These are phyloP conservation scores for Jaculus jaculus DNA, from an alignment of 2,113 vertebrate genomes.

Conservation along the genomic window DNA sequence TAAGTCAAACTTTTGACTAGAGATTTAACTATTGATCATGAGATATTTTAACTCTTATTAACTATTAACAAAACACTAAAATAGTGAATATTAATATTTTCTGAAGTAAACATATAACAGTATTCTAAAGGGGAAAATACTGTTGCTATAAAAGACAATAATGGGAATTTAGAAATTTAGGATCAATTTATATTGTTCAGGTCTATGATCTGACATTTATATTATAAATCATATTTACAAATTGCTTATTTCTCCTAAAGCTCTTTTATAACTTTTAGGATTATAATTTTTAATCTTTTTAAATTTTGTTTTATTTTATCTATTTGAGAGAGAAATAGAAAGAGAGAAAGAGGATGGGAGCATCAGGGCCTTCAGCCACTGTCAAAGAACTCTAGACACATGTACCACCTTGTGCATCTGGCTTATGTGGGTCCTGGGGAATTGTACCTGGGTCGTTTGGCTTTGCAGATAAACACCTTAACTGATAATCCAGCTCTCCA, in stretches of 20 bases:
- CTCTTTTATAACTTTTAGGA: background rate
- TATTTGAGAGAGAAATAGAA: no score
- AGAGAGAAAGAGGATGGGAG: no score
- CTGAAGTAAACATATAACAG: background rate
- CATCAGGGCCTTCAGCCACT: no score
- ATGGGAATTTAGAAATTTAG: background rate
- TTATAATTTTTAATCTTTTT: background rate
- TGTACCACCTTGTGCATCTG: no score
- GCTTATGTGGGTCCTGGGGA: no score
- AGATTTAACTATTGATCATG: background rate
- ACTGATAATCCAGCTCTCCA: no score
- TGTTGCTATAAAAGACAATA: background rate
- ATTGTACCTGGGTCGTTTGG: no score
- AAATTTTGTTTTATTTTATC: no score
- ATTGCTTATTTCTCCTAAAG: background rate
- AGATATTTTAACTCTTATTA: background rate
- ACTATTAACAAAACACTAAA: background rate
- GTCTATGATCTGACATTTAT: background rate
- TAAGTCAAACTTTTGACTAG: constrained; percentile 3
- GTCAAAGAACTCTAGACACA: no score
- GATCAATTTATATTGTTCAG: background rate
- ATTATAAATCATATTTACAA: background rate
- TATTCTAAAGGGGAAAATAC: background rate
- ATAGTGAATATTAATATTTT: constrained; percentile 42
- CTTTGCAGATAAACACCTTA: no score